Evolutionary conservation across 2,888 invertebrate species (phyloP), one percentile per base, ranked within the genome.

Genomic region (Leptopilina myrica): DNA sequence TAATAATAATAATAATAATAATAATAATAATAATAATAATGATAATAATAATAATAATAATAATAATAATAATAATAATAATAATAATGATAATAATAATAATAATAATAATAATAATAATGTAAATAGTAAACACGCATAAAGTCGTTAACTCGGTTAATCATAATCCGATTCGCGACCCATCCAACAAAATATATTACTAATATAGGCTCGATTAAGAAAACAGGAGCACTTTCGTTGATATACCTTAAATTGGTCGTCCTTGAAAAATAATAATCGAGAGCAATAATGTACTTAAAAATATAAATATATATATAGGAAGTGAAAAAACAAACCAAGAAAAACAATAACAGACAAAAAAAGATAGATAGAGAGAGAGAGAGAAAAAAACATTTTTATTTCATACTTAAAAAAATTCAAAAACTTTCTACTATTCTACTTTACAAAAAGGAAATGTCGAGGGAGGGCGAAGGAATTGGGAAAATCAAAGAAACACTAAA

Each of bases 101-200:
- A 87, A 82, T 85, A 85, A 85, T 85, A 84, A 82, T 84, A 83
- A 84, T 86, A 87, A 86, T 84, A 87, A 88, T 87, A 88, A 87
- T 86, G 86, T 86, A 89, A 89, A 90, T 89, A 87, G 87, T 88
- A 89, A 90, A 89, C 90, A 90, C 90, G 90, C 89, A 88, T 85
- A 86, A 86, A 87, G 85, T 85, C 87, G 84, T 77, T 81, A 33
- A 85, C 80, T 76, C 82, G 81, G 80, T 67, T 66, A 76, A 75
- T 79, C 77, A 76, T 77, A 76, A 64, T 62, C 81, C 80, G 79
- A 79, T 81, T 84, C 82, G 81, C 87, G 85, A 83, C 84, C 82
- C 86, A 85, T 88, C 86, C 86, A 88, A 88, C 88, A 90, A 90
- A 90, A 90, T 90, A 90, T 89, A 90, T 90, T 90, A 90, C 90